Evolutionary conservation across 1,140 invertebrate species (phyloP), one percentile per base, ranked within the genome.

Genomic region (Leucophenga varia): DNA sequence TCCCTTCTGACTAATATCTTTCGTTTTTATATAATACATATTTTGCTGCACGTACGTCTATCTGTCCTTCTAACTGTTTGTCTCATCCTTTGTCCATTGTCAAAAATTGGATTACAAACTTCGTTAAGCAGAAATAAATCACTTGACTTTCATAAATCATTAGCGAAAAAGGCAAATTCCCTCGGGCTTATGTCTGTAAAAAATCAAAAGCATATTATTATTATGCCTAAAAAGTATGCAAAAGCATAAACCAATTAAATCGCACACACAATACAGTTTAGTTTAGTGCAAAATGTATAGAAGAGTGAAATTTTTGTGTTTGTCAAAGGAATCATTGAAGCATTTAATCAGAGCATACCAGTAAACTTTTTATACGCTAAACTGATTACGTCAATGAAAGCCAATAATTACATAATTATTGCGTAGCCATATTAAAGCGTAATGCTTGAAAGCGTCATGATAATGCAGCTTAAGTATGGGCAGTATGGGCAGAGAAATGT

Each of bases 161-260:
- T 57, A 57, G 49, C 37, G n/a, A 47, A 38, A 55, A 31, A 46
- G 16, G 5, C 28, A 18, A 18, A 40, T 19, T 47, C 54, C 55
- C 55, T 35, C 38, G 55, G 55, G 55, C n/a, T 57, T 54, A 57
- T 54, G 55, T 57, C 55, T 57, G 55, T 43, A 55, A 30, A n/a
- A 57, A 59, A 60, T 55, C 53, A 59, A 60, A 57, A 59, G 57
- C 56, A 51, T 58, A 58, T 59, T 59, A 55, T 59, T 58, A 58
- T 59, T 59, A 55, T 59, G 52, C 49, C 57, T 40, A 32, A 59
- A n/a, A 60, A 59, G 57, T 59, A 55, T 59, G 48, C 56, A 52
- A 59, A 55, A n/a, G n/a, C 57, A 52, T 59, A 60, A 60, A 55
- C 53, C 57, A 49, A 60, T 60, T 59, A 59, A 55, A 39, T 22